Conservation (phyloP, 2,797 vertebrate genomes). For the Moxostoma hubbsi region DNA sequence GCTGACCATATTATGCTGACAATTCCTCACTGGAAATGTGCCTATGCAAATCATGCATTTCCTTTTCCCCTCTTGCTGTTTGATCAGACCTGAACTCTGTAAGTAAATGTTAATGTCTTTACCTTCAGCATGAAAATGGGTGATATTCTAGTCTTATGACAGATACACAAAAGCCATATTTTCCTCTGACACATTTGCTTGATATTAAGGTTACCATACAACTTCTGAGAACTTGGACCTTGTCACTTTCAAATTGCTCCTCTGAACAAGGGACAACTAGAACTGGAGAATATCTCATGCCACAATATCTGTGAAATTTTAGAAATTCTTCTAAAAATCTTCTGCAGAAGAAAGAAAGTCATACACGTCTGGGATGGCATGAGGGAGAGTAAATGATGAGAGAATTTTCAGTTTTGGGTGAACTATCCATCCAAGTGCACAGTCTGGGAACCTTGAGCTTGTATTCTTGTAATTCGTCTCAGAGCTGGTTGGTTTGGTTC, state of each 20-base stretch:
- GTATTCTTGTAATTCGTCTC: too few species aligned
- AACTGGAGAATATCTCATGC: background rate
- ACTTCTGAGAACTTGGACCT: background rate
- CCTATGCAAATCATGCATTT: constrained; percentile 41
- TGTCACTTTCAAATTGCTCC: background rate
- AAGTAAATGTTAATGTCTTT: constrained; percentile 28
- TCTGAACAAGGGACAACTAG: background rate
- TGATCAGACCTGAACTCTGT: constrained; percentile 35
- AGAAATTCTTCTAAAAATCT: too few species aligned
- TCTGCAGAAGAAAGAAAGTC: too few species aligned
- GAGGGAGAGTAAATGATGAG: too few species aligned
- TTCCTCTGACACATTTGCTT: background rate
- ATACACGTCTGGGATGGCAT: too few species aligned
- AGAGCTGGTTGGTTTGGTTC: too few species aligned
- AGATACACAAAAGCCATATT: constrained; percentile 9
- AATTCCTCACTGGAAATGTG: constrained; percentile 31
- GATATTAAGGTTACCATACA: constrained; percentile 11
- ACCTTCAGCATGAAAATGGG: constrained; percentile 6
- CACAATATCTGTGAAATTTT: background rate
- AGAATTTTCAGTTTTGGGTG: too few species aligned
- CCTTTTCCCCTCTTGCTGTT: constrained; percentile 27
- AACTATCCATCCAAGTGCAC: too few species aligned
- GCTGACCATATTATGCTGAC: background rate
- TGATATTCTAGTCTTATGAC: constrained; percentile 18
- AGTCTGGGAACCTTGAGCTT: too few species aligned